These are phyloP conservation scores for Crocallis elinguaria DNA, from an alignment of 2,888 invertebrate genomes.

Conservation along the genomic window DNA sequence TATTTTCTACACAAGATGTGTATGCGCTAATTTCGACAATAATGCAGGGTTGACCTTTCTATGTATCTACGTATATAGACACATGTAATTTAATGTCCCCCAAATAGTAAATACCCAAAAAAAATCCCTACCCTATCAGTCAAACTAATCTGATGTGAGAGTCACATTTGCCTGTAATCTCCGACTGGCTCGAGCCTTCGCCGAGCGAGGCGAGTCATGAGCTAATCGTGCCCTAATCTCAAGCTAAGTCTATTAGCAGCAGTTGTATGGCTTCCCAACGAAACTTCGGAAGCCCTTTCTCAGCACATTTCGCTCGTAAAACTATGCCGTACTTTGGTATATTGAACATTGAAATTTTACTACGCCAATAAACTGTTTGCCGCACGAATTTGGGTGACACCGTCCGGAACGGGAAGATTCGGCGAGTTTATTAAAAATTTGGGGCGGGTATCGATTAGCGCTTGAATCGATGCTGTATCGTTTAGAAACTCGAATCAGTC, in stretches of 20 bases:
- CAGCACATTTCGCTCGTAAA: conserved; percentile 78
- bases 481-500: not conserved
- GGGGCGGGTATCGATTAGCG: conserved; percentile 40
- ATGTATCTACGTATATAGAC: too few species aligned
- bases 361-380: conserved; percentile 64
- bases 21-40: too few species aligned
- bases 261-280: conserved; percentile 82
- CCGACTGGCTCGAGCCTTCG: conserved; percentile 65
- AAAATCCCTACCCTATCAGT: conserved; percentile 41
- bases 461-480: conserved; percentile 36
- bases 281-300: conserved; percentile 83
- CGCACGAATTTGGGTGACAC: conserved; percentile 58
- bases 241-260: conserved; percentile 82
- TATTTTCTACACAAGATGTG: too few species aligned
- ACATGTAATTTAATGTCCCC: too few species aligned
- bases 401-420: conserved; percentile 40
- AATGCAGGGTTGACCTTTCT: too few species aligned
- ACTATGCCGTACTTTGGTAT: conserved; percentile 69
- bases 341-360: conserved; percentile 78
- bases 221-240: conserved; percentile 83
- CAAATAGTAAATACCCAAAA: conserved; percentile 21
- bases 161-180: conserved; percentile 77
- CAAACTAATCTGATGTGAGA: conserved; percentile 70
- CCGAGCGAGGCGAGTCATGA: conserved; percentile 67
- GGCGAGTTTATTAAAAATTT: conserved; percentile 46